Conservation (phyloP, 2,888 invertebrate genomes). For the Scaptomyza polygonia region DNA sequence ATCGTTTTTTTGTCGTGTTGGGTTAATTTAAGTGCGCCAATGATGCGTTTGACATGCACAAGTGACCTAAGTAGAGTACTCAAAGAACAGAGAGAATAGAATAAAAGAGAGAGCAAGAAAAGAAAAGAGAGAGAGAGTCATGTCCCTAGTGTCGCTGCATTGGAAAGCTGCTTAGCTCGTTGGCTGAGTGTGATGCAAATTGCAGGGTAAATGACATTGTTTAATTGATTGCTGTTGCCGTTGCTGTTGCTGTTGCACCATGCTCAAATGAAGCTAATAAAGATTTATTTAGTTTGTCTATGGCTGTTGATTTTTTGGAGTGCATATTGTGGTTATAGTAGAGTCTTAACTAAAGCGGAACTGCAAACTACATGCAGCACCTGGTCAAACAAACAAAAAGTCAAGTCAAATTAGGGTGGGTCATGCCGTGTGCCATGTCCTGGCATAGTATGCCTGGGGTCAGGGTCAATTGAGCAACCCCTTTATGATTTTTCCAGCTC, state of each 20-base stretch:
- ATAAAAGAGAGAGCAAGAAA: not conserved
- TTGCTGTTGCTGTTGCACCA: slow-evolving; percentile 38
- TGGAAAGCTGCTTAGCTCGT: slow-evolving; percentile 29
- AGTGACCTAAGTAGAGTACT: not conserved
- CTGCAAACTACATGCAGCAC: slow-evolving; percentile 42
- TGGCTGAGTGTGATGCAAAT: slow-evolving; percentile 37
- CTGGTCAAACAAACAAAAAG: slow-evolving; percentile 61
- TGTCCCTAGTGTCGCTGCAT: too few species aligned
- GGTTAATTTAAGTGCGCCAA: slow-evolving; percentile 20
- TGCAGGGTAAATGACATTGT: slow-evolving; percentile 49
- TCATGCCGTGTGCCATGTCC: not conserved
- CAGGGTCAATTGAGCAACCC: slow-evolving; percentile 68
- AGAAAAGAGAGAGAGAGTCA: too few species aligned
- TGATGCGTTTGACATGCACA: not conserved
- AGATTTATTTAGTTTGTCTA: slow-evolving; percentile 36
- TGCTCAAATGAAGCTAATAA: slow-evolving; percentile 62
- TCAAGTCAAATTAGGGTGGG: slow-evolving; percentile 39
- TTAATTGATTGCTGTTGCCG: slow-evolving; percentile 55
- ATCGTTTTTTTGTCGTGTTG: not conserved
- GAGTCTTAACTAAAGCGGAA: not conserved
- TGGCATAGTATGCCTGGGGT: slow-evolving; percentile 31
- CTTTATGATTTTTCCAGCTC: slow-evolving; percentile 28
- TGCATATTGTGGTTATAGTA: slow-evolving; percentile 18
- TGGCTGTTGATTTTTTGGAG: slow-evolving; percentile 49
- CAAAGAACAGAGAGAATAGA: not conserved